A percentile compares a stretch with the other conserved stretches of the same genome.
These are phyloP conservation scores for Petrocephalus microphthalmus DNA, from an alignment of 2,113 vertebrate species.

Conservation along the genomic window DNA sequence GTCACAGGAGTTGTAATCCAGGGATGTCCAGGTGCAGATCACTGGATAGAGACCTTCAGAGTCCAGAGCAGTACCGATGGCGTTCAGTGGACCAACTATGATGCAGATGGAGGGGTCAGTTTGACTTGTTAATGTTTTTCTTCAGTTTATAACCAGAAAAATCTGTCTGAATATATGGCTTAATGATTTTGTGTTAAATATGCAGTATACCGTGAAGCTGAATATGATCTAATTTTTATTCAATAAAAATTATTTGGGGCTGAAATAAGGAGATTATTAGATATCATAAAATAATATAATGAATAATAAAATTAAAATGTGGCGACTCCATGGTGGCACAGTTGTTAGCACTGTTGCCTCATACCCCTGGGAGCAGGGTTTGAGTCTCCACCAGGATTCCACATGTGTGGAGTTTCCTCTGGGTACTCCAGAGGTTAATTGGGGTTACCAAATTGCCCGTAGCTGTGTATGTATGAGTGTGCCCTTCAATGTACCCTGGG, in stretches of 20 bases:
- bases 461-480: too few species aligned
- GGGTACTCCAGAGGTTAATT: too few species aligned
- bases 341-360: too few species aligned
- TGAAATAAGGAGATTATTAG: neutral
- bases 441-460: too few species aligned
- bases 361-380: too few species aligned
- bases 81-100: constrained; percentile 53
- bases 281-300: neutral
- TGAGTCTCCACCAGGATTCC: too few species aligned
- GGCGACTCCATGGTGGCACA: too few species aligned
- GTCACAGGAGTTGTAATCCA: constrained; percentile 64
- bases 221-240: neutral
- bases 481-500: too few species aligned
- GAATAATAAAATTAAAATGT: neutral
- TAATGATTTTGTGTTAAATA: neutral
- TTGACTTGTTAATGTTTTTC: neutral
- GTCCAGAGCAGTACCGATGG: constrained; percentile 60
- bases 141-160: neutral
- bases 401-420: too few species aligned
- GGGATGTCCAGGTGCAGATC: constrained; percentile 53
- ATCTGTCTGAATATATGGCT: neutral
- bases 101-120: constrained; percentile 49
- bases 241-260: neutral
- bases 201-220: neutral
- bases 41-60: constrained; percentile 62